These are phyloP conservation scores for Temnothorax longispinosus DNA, from an alignment of 1,140 invertebrate species.

Conservation along the genomic window DNA sequence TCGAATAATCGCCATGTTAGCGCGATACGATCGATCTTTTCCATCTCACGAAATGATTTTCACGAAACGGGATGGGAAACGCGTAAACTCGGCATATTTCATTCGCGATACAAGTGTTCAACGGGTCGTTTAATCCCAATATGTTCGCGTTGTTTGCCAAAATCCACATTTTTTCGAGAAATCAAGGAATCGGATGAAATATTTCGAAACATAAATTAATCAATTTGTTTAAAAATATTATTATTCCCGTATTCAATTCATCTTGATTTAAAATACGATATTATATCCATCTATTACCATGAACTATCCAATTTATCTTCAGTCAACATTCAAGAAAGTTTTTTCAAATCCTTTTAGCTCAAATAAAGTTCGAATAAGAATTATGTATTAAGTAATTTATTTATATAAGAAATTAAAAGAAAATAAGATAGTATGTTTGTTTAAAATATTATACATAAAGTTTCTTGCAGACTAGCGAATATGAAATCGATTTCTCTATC, in stretches of 20 bases:
- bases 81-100: slow-evolving; percentile 59
- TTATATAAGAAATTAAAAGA: neutral
- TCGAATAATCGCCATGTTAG: slow-evolving; percentile 50
- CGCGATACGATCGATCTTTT: slow-evolving; percentile 55
- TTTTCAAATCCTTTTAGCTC: neutral
- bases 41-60: slow-evolving; percentile 59
- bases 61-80: slow-evolving; percentile 23
- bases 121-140: slow-evolving; percentile 50
- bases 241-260: neutral
- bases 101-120: slow-evolving; percentile 44
- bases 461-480: neutral
- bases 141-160: neutral
- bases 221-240: neutral
- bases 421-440: neutral
- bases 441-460: neutral
- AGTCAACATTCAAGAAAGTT: neutral
- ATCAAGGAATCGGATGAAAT: slow-evolving; percentile 3
- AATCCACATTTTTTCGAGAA: slow-evolving; percentile 36
- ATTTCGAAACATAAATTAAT: slow-evolving; percentile 1
- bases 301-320: slow-evolving; percentile 11
- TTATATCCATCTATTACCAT: neutral
- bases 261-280: neutral
- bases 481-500: neutral
- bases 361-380: neutral
- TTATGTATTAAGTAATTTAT: slow-evolving; percentile 12